Base-by-base conservation (phyloP, 2,888 invertebrate species). In the Agelastica alni region DNA sequence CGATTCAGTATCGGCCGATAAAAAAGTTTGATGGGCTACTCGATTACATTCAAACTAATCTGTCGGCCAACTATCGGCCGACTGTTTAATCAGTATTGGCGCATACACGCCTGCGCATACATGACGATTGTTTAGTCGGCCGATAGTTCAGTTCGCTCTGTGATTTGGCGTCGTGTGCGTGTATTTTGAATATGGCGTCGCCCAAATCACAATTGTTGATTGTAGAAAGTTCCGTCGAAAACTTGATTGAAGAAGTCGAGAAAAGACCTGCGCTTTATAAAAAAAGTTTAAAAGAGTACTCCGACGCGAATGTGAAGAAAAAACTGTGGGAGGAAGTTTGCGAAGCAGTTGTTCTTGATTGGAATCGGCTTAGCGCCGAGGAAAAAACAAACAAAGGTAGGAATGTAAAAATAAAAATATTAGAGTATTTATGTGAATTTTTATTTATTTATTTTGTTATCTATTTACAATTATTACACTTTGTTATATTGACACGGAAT, bases 401-500 rank as follows among this genome's bases (percentile, higher is more conserved):
- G 55, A 22, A 22, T 7, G n/a, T n/a, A n/a, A n/a, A n/a, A n/a
- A n/a, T n/a, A n/a, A n/a, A n/a, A n/a, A n/a, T n/a, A n/a, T n/a
- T 41, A 49, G 13, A 16, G 16, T 37, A 37, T 37, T 37, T 14
- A 16, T 37, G n/a, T n/a, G n/a, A n/a, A n/a, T n/a, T n/a, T n/a
- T n/a, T n/a, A n/a, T n/a, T n/a, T n/a, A n/a, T n/a, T n/a, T n/a
- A n/a, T n/a, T n/a, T n/a, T n/a, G n/a, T n/a, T n/a, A n/a, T n/a
- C n/a, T n/a, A n/a, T n/a, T 44, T 37, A 44, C 28, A 26, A 39
- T 56, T 41, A 44, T 58, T 58, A 56, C 51, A 58, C 58, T 54
- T 51, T 53, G 45, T 59, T 43, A 56, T 59, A 59, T 57, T 59
- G 59, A 53, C 39, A 59, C 39, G 59, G 51, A 57, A 59, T 47